Evolutionary conservation across 2,113 vertebrate species (phyloP).

Genomic region (Albula goreensis): DNA sequence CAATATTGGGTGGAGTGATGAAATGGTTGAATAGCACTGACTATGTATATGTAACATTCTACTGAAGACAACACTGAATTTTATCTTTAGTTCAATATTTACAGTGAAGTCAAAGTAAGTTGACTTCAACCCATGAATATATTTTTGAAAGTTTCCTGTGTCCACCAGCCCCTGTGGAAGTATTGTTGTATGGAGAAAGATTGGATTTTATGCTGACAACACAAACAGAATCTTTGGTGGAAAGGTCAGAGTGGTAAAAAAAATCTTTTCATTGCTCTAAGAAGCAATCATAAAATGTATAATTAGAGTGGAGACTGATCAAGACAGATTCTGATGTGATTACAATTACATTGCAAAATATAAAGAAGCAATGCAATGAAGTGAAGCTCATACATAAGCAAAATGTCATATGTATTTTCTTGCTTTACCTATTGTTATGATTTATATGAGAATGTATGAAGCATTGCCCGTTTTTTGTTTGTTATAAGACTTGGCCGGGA

Average conservation of each 20-base stretch:
- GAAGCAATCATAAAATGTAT: not conserved
- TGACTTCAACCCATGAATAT: not conserved
- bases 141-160: not conserved
- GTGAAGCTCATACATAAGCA: not conserved
- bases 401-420: not conserved
- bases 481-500: not conserved
- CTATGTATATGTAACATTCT: too few relatives aligned
- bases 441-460: not conserved
- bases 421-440: not conserved
- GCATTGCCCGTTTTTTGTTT: not conserved
- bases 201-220: not conserved
- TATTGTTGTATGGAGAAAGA: not conserved
- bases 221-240: not conserved
- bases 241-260: not conserved
- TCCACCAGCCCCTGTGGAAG: not conserved
- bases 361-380: not conserved
- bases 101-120: not conserved
- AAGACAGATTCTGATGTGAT: not conserved
- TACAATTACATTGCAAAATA: not conserved
- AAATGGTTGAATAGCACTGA: too few relatives aligned
- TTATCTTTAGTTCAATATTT: not conserved
- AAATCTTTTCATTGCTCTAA: not conserved
- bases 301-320: not conserved
- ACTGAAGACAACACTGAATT: too few relatives aligned
- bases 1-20: too few relatives aligned